These are phyloP conservation scores for Agrypnus murinus DNA, from an alignment of 2,888 invertebrate genomes.

Conservation along the genomic window DNA sequence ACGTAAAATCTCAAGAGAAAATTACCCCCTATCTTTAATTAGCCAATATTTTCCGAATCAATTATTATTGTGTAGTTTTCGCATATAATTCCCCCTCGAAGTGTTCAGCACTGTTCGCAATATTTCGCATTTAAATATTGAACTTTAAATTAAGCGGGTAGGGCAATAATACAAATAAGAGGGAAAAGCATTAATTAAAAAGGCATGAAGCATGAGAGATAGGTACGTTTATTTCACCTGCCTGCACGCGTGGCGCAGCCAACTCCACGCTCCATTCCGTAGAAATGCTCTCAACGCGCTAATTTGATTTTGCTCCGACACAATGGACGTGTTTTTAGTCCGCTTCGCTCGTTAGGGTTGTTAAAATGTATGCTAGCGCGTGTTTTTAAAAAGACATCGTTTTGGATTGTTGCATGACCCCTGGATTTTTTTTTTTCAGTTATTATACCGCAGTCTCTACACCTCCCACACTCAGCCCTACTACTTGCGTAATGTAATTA, in stretches of 20 bases:
- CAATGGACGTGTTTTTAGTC: slow-evolving; percentile 57
- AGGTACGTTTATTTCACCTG: slow-evolving; percentile 46
- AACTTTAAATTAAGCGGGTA: background rate
- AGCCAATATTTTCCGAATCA: slow-evolving; percentile 6
- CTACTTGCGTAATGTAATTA: slow-evolving; percentile 38
- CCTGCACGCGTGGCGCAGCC: slow-evolving; percentile 38
- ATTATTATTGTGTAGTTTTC: slow-evolving; percentile 5
- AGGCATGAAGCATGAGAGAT: slow-evolving; percentile 43
- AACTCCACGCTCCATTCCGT: slow-evolving; percentile 34
- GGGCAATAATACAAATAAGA: slow-evolving; percentile 32
- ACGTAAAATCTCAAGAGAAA: background rate
- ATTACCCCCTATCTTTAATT: slow-evolving; percentile 20
- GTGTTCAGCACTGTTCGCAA: too few relatives aligned
- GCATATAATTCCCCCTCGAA: background rate
- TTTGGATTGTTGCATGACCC: slow-evolving; percentile 50
- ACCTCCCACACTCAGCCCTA: slow-evolving; percentile 5
- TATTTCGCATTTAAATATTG: too few relatives aligned
- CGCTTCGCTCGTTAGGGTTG: slow-evolving; percentile 55
- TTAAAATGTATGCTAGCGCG: slow-evolving; percentile 55
- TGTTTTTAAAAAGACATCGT: slow-evolving; percentile 58
- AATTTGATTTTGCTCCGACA: slow-evolving; percentile 59
- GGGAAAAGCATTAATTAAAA: slow-evolving; percentile 41
- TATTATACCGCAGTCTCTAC: slow-evolving; percentile 25
- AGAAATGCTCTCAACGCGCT: slow-evolving; percentile 50
- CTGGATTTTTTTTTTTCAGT: slow-evolving; percentile 39